Base-by-base conservation (phyloP, 2,888 invertebrate genomes). In the Masnerella sp. region DNA sequence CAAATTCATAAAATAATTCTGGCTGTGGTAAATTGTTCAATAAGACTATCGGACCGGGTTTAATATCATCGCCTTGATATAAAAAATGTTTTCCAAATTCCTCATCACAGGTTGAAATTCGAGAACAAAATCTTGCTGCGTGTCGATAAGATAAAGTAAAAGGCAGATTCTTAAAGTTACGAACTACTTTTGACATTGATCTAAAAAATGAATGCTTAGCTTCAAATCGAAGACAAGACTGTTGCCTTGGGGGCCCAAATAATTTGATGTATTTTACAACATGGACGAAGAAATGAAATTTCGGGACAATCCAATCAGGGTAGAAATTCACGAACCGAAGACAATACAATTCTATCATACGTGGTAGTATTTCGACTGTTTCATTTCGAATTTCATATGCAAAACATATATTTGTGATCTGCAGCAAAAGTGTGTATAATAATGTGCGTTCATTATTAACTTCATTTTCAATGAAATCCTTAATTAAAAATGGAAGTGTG, bases 341-440 rank as follows among this genome's bases (percentile, higher is more conserved):
- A 42, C 61, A 59, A 40, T 75, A 78, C 3, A 36, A 40, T 54
- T 77, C 76, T 56, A 77, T 77, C 74, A 77, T 76, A 11, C 64
- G 71, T 14, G 28, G 47, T 14, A 80, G 58, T n/a, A 67, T 45
- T 51, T 76, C 65, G 8, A 75, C 49, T 4, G 58, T 58, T 45
- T 75, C 62, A 15, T 74, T 34, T 2, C 49, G 47, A 58, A 76
- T 74, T 61, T 74, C 69, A 52, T 72, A 77, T 28, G 76, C 77
- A 11, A 76, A 40, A 69, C 73, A 71, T 17, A 74, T 28, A 52
- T 79, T 79, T 32, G 75, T 28, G 11, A 79, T 78, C 56, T 79
- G 75, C 25, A 77, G 54, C 17, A 75, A 58, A 12, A 38, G 22
- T 38, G 67, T 49, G 36, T 62, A 58, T 38, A 68, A 72, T 43